A percentile compares a stretch with the other conserved stretches of the same genome.
Evolutionary conservation across 2,888 invertebrate species (phyloP).

Genomic region (Scaptomyza parva): DNA sequence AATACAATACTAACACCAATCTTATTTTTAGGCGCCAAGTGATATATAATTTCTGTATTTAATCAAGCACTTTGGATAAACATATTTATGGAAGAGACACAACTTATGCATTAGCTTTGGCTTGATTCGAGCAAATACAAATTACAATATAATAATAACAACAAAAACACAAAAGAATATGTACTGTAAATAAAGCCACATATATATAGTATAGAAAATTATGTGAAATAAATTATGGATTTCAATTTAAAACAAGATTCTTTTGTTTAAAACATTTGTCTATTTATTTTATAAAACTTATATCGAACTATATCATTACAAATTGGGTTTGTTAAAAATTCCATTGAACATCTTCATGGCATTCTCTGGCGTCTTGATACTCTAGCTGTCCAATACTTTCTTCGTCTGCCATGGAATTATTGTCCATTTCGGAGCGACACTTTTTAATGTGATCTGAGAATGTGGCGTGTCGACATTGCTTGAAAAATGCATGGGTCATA

Average conservation of each 20-base stretch:
- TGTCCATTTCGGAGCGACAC: conserved; percentile 74
- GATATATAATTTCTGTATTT: conserved; percentile 41
- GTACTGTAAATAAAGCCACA: conserved; percentile 70
- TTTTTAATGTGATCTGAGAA: conserved; percentile 81
- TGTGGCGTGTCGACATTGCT: conserved; percentile 86
- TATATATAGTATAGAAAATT: conserved; percentile 64
- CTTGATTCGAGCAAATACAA: conserved; percentile 55
- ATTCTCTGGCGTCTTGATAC: conserved; percentile 5
- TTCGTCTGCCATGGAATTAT: conserved; percentile 77
- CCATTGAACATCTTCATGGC: conserved; percentile 42
- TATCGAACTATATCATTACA: conserved; percentile 18
- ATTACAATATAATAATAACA: conserved; percentile 31
- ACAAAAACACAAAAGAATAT: conserved; percentile 31
- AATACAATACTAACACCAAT: conserved; percentile 5
- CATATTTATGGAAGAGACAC: conserved; percentile 18
- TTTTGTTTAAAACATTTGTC: conserved; percentile 14
- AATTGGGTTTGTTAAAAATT: conserved; percentile 38
- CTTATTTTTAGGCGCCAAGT: conserved; percentile 42
- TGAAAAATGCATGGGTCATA: conserved; percentile 91
- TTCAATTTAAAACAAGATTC: conserved; percentile 11
- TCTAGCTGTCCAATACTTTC: conserved; percentile 24
- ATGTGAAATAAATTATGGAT: conserved; percentile 53
- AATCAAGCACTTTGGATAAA: conserved; percentile 17
- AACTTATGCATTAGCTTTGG: conserved; percentile 54
- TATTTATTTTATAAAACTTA: conserved; percentile 27